Conservation (phyloP, 2,888 invertebrate species). For the Ochropacha duplaris region DNA sequence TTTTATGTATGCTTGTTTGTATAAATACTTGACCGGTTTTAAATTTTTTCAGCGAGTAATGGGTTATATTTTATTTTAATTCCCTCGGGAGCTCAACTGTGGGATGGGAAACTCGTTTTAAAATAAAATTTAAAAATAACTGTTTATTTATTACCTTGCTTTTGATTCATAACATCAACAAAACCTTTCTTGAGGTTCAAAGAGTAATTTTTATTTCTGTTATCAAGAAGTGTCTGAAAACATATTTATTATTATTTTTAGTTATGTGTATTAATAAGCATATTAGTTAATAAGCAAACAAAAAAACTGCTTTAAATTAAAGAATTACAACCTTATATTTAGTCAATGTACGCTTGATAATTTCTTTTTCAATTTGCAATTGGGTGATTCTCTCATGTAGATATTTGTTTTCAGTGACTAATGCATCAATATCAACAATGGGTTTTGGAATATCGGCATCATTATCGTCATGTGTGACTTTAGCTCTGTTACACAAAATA, state of each 20-base stretch:
- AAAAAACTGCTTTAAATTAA: not conserved
- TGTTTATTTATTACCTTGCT: constrained; percentile 85
- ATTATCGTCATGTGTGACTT: constrained; percentile 52
- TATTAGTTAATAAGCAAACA: too few species aligned
- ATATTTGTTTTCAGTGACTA: constrained; percentile 92
- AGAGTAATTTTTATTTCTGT: constrained; percentile 88
- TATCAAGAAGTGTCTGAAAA: constrained; percentile 86
- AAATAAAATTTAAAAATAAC: too few species aligned
- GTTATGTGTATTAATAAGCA: not conserved
- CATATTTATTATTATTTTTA: constrained; percentile 15
- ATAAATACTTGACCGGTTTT: too few species aligned
- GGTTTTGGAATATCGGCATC: constrained; percentile 58
- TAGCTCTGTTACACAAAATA: constrained; percentile 77
- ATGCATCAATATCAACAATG: constrained; percentile 90
- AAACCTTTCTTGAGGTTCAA: constrained; percentile 87
- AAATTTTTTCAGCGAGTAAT: too few species aligned
- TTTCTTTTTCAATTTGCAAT: constrained; percentile 89
- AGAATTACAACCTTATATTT: constrained; percentile 86
- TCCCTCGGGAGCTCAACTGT: too few species aligned
- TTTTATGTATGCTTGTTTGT: too few species aligned
- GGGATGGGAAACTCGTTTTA: too few species aligned
- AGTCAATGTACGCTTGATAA: constrained; percentile 87
- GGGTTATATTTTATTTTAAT: too few species aligned
- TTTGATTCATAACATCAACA: constrained; percentile 88
- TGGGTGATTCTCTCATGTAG: constrained; percentile 91